Evolutionary conservation across 2,888 invertebrate species (phyloP).

Genomic region (Notocelia uddmanniana): DNA sequence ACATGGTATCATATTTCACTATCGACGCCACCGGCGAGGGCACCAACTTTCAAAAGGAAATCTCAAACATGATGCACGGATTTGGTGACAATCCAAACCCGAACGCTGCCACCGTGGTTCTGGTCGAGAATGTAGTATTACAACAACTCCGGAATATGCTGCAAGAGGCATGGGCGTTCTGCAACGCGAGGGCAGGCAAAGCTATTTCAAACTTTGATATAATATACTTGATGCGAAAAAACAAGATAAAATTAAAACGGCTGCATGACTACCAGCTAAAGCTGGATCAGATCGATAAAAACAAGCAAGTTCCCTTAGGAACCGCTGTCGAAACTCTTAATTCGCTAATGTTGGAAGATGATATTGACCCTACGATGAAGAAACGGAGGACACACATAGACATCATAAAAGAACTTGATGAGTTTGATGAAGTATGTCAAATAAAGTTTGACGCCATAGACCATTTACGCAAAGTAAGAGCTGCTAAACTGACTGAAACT

Average conservation of each 20-base stretch:
- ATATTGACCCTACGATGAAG: conserved; percentile 80
- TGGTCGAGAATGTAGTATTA: conserved; percentile 93
- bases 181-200: conserved; percentile 87
- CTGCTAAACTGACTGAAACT: conserved; percentile 84
- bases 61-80: conserved; percentile 96
- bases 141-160: conserved; percentile 92
- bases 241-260: conserved; percentile 91
- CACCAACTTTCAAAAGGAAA: conserved; percentile 88
- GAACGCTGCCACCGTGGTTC: conserved; percentile 91
- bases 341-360: conserved; percentile 76
- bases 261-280: conserved; percentile 90
- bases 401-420: conserved; percentile 84
- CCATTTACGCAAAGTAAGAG: conserved; percentile 86
- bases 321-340: conserved; percentile 62
- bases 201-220: conserved; percentile 87
- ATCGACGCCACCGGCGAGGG: conserved; percentile 69
- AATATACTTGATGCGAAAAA: conserved; percentile 93
- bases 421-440: conserved; percentile 84
- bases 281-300: conserved; percentile 80
- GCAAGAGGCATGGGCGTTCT: conserved; percentile 90
- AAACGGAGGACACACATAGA: conserved; percentile 78
- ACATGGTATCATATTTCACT: conserved; percentile 77
- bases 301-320: conserved; percentile 56
- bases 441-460: conserved; percentile 85
- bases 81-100: conserved; percentile 96